Evolutionary conservation across 1,140 invertebrate genomes (phyloP).

Genomic region (Vollenhovia emeryi): DNA sequence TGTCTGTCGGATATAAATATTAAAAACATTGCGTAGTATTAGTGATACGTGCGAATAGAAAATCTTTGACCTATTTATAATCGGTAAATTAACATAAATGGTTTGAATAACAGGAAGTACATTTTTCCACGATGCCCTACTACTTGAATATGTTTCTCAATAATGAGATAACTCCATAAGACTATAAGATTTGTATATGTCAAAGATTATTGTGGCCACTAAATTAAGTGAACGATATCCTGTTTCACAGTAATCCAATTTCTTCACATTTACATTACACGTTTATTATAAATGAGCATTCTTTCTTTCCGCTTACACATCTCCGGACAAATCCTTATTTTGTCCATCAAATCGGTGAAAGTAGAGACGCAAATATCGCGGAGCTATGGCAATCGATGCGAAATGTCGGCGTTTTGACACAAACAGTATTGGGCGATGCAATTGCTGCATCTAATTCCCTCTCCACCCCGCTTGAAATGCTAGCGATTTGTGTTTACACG

Average conservation of each 20-base stretch:
- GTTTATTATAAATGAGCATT: neutral
- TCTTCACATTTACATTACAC: neutral
- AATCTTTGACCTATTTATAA: neutral
- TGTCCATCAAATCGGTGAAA: constrained; percentile 2
- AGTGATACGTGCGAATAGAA: neutral
- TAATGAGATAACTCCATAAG: neutral
- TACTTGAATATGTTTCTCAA: neutral
- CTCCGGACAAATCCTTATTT: neutral
- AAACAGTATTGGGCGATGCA: constrained; percentile 47
- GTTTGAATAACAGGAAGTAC: neutral
- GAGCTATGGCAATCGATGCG: constrained; percentile 5
- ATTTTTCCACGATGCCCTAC: neutral
- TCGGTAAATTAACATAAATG: neutral
- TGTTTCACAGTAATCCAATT: neutral
- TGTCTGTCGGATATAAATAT: neutral
- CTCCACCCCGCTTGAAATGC: constrained; percentile 12
- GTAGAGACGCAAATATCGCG: constrained; percentile 23
- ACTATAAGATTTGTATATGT: neutral
- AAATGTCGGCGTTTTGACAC: constrained; percentile 44
- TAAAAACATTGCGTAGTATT: neutral
- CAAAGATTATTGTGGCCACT: neutral
- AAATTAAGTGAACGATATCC: neutral
- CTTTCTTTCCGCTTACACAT: neutral
- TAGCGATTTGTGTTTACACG: constrained; percentile 56
- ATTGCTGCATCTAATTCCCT: constrained; percentile 54